These are phyloP conservation scores for Oligia latruncula DNA, from an alignment of 2,888 invertebrate genomes.

Conservation along the genomic window DNA sequence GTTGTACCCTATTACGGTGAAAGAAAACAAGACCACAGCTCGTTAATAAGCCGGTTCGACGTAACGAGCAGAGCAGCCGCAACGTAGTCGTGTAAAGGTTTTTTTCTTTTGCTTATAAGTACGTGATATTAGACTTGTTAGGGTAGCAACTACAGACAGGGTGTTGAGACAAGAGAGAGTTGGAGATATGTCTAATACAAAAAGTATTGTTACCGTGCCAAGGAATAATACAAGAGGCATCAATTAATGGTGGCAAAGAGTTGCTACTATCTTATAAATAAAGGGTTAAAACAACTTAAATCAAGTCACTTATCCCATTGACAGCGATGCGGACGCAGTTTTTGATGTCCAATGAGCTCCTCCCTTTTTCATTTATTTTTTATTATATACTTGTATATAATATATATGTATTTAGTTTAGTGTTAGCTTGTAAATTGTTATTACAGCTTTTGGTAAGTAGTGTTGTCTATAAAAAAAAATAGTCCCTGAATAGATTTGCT, in stretches of 20 bases:
- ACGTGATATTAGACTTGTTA: background rate
- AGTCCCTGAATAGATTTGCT: background rate
- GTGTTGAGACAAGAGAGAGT: background rate
- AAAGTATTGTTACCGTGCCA: background rate
- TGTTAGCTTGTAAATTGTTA: too few species aligned
- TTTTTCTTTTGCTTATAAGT: background rate
- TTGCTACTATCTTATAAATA: background rate
- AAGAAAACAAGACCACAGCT: constrained; percentile 46
- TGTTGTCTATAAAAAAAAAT: too few species aligned
- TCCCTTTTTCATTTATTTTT: too few species aligned
- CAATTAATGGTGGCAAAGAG: background rate
- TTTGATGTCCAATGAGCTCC: too few species aligned
- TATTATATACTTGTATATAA: too few species aligned
- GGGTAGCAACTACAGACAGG: background rate
- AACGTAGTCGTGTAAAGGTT: background rate
- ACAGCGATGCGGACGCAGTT: too few species aligned
- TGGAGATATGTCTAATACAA: background rate
- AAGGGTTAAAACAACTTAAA: background rate
- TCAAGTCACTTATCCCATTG: too few species aligned
- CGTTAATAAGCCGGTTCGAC: constrained; percentile 47
- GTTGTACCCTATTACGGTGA: constrained; percentile 30
- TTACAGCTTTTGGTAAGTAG: too few species aligned
- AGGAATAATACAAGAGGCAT: background rate
- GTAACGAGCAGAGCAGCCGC: constrained; percentile 17
- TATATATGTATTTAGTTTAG: too few species aligned